Conservation (phyloP, 2,797 vertebrate genomes). For the Acipenser ruthenus region DNA sequence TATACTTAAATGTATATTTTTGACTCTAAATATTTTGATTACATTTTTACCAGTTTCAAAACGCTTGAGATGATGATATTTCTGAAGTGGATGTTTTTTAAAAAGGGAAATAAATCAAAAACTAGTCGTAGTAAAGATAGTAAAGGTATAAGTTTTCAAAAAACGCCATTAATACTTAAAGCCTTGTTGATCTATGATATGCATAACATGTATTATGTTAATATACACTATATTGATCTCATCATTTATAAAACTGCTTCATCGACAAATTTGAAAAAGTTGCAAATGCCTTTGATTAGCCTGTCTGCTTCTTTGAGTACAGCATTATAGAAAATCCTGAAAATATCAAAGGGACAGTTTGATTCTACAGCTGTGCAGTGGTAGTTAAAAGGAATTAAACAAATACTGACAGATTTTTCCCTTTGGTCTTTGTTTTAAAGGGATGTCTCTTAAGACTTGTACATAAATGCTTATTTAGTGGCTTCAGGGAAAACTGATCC, state of each 20-base stretch:
- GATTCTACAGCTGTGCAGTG: slow-evolving; percentile 11
- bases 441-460: slow-evolving; percentile 1
- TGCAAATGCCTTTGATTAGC: slow-evolving; percentile 8
- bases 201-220: slow-evolving; percentile 1
- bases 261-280: slow-evolving; percentile 12
- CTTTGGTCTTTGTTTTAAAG: slow-evolving; percentile 10
- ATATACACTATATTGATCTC: slow-evolving; percentile 7
- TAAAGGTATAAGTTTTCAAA: not conserved
- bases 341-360: not conserved
- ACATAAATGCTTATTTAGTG: not conserved
- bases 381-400: slow-evolving; percentile 12
- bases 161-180: too few species aligned
- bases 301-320: slow-evolving; percentile 11
- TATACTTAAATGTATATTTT: too few species aligned
- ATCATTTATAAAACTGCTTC: slow-evolving; percentile 13
- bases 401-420: not conserved
- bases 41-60: too few species aligned
- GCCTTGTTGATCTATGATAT: slow-evolving; percentile 1
- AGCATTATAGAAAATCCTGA: slow-evolving; percentile 7
- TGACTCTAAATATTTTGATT: too few species aligned
- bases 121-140: too few species aligned
- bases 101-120: too few species aligned
- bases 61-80: too few species aligned
- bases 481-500: not conserved
- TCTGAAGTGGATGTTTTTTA: too few species aligned